Percentiles rank a stretch among this genome's conserved stretches.
Conservation (phyloP, 2,113 vertebrate genomes). For the Fukomys damarensis region DNA sequence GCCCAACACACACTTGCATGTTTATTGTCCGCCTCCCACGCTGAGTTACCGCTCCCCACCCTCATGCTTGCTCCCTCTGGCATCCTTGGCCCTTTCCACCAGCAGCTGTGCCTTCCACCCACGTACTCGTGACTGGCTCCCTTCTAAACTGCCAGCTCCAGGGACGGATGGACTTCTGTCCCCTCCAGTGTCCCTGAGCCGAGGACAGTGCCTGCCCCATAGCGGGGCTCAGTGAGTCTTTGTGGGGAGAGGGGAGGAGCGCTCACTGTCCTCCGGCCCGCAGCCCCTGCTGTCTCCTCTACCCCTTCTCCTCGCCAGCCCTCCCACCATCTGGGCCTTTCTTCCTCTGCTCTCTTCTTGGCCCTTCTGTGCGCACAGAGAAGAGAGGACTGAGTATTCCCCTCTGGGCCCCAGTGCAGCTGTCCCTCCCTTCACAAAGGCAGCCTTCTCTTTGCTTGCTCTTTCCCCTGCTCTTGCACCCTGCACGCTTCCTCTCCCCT, state of each 20-base stretch:
- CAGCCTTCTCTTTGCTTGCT: slow-evolving; percentile 67
- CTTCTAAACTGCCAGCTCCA: not conserved
- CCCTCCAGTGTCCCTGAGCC: rapidly evolving
- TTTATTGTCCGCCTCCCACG: rapidly evolving
- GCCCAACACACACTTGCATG: not conserved
- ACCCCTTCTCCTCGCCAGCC: not conserved
- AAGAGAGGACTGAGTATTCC: slow-evolving; percentile 23
- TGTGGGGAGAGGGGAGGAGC: rapidly evolving
- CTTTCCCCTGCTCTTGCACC: not conserved
- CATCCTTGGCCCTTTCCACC: not conserved
- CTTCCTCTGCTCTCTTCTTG: not conserved
- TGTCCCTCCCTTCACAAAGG: slow-evolving; percentile 65
- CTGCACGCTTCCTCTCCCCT: not conserved
- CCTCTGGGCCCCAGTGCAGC: slow-evolving; percentile 5
- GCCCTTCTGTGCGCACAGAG: slow-evolving; percentile 9
- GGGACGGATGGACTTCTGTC: not conserved
- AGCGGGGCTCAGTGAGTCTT: not conserved
- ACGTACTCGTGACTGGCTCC: rapidly evolving
- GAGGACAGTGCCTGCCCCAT: rapidly evolving
- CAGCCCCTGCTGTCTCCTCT: not conserved
- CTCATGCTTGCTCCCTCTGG: rapidly evolving
- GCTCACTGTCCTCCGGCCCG: rapidly evolving
- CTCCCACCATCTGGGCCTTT: not conserved
- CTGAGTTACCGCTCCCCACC: rapidly evolving
- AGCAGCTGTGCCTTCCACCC: not conserved